A percentile compares a stretch with the other conserved stretches of the same genome.
phyloP scores from a whole-genome alignment of 2,888 invertebrate species.

The Pandemis corylana region DNA sequence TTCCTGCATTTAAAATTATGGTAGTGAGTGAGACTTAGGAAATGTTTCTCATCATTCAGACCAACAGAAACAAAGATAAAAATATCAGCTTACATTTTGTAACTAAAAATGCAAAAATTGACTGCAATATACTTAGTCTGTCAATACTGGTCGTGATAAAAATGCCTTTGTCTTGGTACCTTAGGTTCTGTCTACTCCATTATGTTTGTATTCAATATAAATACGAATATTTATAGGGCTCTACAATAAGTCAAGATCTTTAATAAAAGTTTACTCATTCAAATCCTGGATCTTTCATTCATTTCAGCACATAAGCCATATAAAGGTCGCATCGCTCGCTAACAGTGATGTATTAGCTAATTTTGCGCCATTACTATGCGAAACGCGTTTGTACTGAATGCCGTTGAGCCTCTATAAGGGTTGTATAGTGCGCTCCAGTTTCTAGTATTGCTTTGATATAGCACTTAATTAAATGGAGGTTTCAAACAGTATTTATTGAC shows the following conservation, averaged over 20 bases:
- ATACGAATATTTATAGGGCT: no score
- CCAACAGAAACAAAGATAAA: no score
- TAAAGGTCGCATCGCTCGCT: constrained; percentile 16
- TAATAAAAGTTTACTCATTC: background rate
- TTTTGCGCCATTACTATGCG: constrained; percentile 16
- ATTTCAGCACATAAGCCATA: constrained; percentile 13
- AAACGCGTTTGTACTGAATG: constrained; percentile 13
- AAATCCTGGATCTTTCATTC: background rate
- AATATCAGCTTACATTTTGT: no score
- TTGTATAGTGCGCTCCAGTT: constrained; percentile 13
- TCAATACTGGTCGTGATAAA: no score
- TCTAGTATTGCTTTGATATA: constrained; percentile 1
- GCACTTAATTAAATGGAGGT: background rate
- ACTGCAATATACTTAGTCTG: no score
- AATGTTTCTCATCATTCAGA: no score
- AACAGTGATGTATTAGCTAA: constrained; percentile 22
- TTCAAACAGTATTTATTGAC: background rate
- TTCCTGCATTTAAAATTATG: background rate
- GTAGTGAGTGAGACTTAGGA: background rate
- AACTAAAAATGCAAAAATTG: no score
- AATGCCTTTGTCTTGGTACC: no score
- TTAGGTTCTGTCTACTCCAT: no score
- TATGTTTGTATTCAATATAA: no score
- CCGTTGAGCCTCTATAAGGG: constrained; percentile 15
- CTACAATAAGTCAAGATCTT: background rate